Base-by-base conservation (phyloP, 2,888 invertebrate genomes). In the Hydriomena furcata region DNA sequence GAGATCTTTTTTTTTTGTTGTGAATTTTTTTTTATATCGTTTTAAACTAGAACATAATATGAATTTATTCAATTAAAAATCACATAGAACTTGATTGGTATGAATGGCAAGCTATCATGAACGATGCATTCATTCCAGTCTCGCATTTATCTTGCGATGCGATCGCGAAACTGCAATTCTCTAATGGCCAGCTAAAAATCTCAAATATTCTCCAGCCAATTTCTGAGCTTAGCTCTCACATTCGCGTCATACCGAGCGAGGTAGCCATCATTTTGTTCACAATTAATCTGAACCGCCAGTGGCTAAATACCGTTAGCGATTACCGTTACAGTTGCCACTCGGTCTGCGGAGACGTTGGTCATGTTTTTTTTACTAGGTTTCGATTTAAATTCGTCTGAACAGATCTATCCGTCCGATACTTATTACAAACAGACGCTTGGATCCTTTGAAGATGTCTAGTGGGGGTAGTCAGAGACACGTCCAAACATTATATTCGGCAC, bases 241-340 rank as follows among this genome's bases (percentile, higher is more conserved):
- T 52, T 42, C 48, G 8, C 34, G 25, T 20, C 41, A 47, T 40
- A 28, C 38, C 40, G 12, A 13, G 13, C 5, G 11, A n/a, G 23
- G 34, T 43, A 23, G 34, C 40, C 25, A 48, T 55, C 48, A 53
- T 51, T 40, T 59, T 49, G 52, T 47, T 48, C 47, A 58, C 54
- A 58, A 58, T 54, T 55, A 58, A 60, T 58, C 41, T 24, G 46
- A 45, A 32, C 35, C 31, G 41, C 52, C n/a, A 31, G 51, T 54
- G 56, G 31, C 50, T 40, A 23, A 35, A 47, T 54, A 58, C 60
- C 60, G 60, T 58, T 60, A 55, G 31, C 1, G 12, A 31, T 31
- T 44, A 45, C 60, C 55, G 60, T 61, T 61, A 55, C 40, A 25
- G 49, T 42, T 54, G 60, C 56, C 60, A 48, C 32, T 30, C 32